Percentiles rank a stretch among this genome's conserved stretches.
phyloP scores from a whole-genome alignment of 2,797 vertebrate species.

The Nasua narica region DNA sequence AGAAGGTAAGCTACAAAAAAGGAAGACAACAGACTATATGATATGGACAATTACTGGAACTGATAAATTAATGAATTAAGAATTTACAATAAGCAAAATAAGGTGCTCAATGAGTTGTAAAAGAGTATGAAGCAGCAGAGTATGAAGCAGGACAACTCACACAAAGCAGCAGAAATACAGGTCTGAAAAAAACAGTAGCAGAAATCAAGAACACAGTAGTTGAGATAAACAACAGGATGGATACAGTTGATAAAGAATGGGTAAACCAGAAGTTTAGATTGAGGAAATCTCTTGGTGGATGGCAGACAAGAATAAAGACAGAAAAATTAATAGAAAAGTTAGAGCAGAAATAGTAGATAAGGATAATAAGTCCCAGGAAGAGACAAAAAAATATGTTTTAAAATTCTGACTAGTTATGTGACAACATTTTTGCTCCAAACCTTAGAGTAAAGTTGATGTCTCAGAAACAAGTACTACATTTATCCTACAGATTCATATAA shows the following conservation, averaged over 20 bases:
- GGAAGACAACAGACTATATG: background rate
- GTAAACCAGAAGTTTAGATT: background rate
- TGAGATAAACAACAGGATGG: background rate
- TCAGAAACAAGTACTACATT: background rate
- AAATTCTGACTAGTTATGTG: slow-evolving; percentile 6
- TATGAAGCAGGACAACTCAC: background rate
- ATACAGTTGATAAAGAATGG: background rate
- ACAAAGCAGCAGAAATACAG: background rate
- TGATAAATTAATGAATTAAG: background rate
- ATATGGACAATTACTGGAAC: background rate
- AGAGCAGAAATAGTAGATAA: background rate
- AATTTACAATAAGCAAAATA: background rate
- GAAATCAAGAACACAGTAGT: slow-evolving; percentile 22
- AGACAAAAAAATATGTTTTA: background rate
- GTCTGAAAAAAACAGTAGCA: background rate
- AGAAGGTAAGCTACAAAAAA: background rate
- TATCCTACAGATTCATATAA: background rate
- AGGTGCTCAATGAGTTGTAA: background rate
- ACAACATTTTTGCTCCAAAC: background rate
- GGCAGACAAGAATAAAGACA: background rate
- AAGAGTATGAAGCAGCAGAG: background rate
- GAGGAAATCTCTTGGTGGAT: background rate
- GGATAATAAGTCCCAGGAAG: background rate
- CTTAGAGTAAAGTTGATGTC: background rate
- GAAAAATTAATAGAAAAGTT: background rate